Percentiles rank a stretch among this genome's conserved stretches.
Evolutionary conservation across 1,140 invertebrate genomes (phyloP).

Genomic region (Halictus rubicundus): DNA sequence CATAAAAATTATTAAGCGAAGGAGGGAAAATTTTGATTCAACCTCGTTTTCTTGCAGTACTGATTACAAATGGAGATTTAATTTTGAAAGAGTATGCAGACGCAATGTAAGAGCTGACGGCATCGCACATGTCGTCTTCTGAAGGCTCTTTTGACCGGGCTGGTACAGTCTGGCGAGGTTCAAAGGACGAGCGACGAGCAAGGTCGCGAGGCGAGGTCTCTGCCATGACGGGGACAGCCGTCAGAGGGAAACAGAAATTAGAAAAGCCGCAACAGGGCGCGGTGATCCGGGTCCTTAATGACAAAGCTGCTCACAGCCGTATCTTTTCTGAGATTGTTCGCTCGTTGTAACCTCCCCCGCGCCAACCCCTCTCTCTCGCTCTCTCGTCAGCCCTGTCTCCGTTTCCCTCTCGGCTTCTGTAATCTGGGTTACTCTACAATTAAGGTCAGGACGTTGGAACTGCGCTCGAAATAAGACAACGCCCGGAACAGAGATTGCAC

Average conservation of each 20-base stretch:
- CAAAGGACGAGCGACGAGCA: background rate
- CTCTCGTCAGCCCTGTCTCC: constrained; percentile 1
- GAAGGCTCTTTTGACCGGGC: no score
- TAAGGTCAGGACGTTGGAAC: constrained; percentile 60
- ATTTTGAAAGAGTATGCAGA: no score
- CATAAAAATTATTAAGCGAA: no score
- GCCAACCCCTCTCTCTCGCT: background rate
- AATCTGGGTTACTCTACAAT: constrained; percentile 66
- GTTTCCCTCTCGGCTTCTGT: constrained; percentile 55
- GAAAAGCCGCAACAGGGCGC: constrained; percentile 49
- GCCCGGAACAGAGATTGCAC: constrained; percentile 51
- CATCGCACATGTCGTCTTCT: no score
- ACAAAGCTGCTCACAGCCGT: constrained; percentile 51
- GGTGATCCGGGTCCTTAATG: constrained; percentile 54
- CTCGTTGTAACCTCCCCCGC: background rate
- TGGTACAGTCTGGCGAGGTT: background rate
- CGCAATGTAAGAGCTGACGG: no score
- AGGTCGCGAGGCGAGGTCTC: background rate
- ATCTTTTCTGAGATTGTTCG: constrained; percentile 63
- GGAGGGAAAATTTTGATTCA: no score
- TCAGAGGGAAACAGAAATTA: constrained; percentile 42
- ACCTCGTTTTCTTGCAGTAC: no score
- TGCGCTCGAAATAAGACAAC: constrained; percentile 51
- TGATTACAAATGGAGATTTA: no score
- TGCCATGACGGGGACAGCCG: background rate